Evolutionary conservation across 2,888 invertebrate genomes (phyloP), one percentile per base, ranked within the genome.

Genomic region (Platynereis dumerilii): DNA sequence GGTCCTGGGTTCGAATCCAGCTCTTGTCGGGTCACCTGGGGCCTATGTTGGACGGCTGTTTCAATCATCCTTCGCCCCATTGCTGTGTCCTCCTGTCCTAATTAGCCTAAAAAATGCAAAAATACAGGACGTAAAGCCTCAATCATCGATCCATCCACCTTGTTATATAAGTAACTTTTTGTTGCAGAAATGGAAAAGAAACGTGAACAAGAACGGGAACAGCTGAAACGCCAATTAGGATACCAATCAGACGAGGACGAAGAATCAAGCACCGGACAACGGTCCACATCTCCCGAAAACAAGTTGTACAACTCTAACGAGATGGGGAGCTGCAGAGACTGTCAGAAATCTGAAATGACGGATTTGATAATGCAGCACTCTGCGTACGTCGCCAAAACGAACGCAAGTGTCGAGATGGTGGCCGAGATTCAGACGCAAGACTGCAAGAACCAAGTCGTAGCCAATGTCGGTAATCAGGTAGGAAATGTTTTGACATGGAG

Each of bases 231-330:
- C 27, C 55, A 52, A 3, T 27, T 55, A 1, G 75, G 76, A 52
- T 68, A 76, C 34, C 67, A 67, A 44, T 75, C 54, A 17, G 54
- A 76, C 27, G 80, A 80, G 59, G 69, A 77, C 34, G 82, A 82
- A 2, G 92, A 91, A 81, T 91, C 92, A 12, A 48, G 48, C 12
- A 45, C 60, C 12, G 34, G 34, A 5, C 5, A 34, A 5, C 34
- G 34, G 12, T 34, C 34, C 5, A 12, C 34, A 34, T 34, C 34
- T 34, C 34, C 34, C 34, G 34, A 34, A 34, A 34, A 34, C 34
- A 34, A 34, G 12, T 12, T 57, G 17, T 83, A 76, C 68, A 83
- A 83, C 69, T 82, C 81, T 70, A 83, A 81, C 59, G 82, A 83
- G 68, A 68, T 69, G 2, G 83, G 83, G 17, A 79, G 81, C 58